phyloP scores from a whole-genome alignment of 2,888 invertebrate species.

The Euproctis similis region DNA sequence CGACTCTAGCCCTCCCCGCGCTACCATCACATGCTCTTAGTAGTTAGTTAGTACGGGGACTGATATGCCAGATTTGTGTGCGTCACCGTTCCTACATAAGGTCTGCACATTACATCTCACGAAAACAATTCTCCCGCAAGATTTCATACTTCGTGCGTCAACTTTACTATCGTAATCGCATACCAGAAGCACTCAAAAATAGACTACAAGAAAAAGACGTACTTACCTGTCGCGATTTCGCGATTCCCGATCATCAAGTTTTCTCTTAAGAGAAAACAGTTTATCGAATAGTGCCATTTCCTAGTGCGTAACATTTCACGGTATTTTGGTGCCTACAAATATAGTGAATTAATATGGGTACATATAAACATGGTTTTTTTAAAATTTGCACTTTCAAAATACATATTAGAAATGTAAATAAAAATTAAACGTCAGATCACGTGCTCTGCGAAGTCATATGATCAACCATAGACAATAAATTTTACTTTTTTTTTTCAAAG shows the following conservation, averaged over 20 bases:
- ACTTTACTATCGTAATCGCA: constrained; percentile 26
- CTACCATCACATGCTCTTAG: constrained; percentile 46
- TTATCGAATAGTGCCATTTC: constrained; percentile 86
- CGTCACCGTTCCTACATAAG: constrained; percentile 42
- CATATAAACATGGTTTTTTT: constrained; percentile 8
- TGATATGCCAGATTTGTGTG: constrained; percentile 28
- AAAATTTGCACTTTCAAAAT: constrained; percentile 32
- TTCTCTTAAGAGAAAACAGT: constrained; percentile 80
- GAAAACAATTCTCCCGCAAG: constrained; percentile 23
- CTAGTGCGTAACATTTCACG: constrained; percentile 49
- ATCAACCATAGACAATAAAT: constrained; percentile 53
- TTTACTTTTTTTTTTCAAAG: constrained; percentile 27
- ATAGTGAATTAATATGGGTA: constrained; percentile 29
- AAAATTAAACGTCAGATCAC: constrained; percentile 64
- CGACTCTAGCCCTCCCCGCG: constrained; percentile 42
- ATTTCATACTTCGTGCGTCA: constrained; percentile 43
- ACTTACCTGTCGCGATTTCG: constrained; percentile 72
- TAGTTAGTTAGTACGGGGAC: constrained; percentile 8
- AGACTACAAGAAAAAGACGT: constrained; percentile 59
- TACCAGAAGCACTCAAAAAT: constrained; percentile 43
- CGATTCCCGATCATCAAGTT: constrained; percentile 59
- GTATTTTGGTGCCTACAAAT: constrained; percentile 33
- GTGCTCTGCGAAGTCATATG: constrained; percentile 62
- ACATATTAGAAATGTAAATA: constrained; percentile 43
- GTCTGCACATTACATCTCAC: constrained; percentile 30